Evolutionary conservation across 23 tunicate species (phyloP).

Genomic region (Ascidia mentula): DNA sequence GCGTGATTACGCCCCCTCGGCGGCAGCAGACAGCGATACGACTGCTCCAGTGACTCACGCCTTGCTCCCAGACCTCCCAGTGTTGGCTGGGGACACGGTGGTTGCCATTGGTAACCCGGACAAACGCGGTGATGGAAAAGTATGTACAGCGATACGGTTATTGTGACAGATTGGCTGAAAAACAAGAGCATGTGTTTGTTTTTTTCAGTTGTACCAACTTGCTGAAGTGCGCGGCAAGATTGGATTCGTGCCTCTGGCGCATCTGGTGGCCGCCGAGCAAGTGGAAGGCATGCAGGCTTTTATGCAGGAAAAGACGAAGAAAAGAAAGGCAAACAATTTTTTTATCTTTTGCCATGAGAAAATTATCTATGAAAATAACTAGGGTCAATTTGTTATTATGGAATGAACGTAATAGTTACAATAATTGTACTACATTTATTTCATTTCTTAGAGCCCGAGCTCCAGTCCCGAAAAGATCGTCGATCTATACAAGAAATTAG

Average conservation of each 20-base stretch:
- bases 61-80: constrained; percentile 56
- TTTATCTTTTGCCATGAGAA: too few relatives aligned
- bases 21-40: background rate
- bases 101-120: constrained; percentile 85
- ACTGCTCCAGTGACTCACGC: constrained; percentile 37
- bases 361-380: too few relatives aligned
- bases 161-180: too few relatives aligned
- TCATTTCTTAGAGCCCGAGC: constrained; percentile 19
- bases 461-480: constrained; percentile 64
- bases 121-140: constrained; percentile 74
- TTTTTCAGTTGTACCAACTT: constrained; percentile 64
- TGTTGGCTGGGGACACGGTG: constrained; percentile 78
- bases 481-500: constrained; percentile 52
- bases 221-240: constrained; percentile 76
- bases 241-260: constrained; percentile 74
- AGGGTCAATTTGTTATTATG: too few relatives aligned
- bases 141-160: too few relatives aligned
- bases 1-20: constrained; percentile 61
- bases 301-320: constrained; percentile 43
- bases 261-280: constrained; percentile 72
- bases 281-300: constrained; percentile 83
- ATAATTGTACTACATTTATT: background rate
- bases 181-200: too few relatives aligned
- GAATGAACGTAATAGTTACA: too few relatives aligned
- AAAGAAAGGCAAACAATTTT: constrained; percentile 25